Conservation (phyloP, 2,888 invertebrate genomes). For the Phaedon cochleariae region DNA sequence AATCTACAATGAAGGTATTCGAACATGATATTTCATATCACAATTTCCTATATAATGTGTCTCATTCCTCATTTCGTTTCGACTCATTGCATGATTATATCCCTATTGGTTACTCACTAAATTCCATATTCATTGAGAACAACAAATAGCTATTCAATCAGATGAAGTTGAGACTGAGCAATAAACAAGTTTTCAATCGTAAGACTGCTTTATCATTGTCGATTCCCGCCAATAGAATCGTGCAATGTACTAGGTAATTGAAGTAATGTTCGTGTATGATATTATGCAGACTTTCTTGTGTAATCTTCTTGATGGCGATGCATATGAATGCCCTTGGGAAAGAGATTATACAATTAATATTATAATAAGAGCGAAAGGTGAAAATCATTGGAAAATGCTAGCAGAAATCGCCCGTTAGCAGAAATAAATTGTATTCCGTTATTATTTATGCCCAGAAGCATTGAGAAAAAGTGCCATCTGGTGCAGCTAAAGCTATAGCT, state of each 20-base stretch:
- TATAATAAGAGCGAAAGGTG: slow-evolving; percentile 27
- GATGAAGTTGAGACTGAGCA: too few species aligned
- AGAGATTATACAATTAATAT: slow-evolving; percentile 36
- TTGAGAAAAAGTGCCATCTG: neutral
- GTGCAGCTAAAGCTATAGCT: neutral
- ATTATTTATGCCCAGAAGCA: neutral
- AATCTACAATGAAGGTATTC: too few species aligned
- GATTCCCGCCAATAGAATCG: slow-evolving; percentile 27
- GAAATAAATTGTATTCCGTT: neutral
- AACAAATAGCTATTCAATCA: too few species aligned
- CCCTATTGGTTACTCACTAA: too few species aligned
- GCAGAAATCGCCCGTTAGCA: neutral
- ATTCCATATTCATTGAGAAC: too few species aligned
- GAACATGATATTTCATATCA: too few species aligned
- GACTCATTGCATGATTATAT: too few species aligned
- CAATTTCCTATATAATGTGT: too few species aligned
- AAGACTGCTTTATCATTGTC: neutral
- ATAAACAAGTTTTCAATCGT: neutral
- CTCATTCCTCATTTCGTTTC: too few species aligned
- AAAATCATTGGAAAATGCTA: slow-evolving; percentile 26
- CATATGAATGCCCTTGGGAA: slow-evolving; percentile 18
- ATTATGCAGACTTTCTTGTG: slow-evolving; percentile 34
- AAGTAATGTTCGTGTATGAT: slow-evolving; percentile 12
- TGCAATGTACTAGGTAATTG: slow-evolving; percentile 22
- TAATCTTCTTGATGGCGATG: slow-evolving; percentile 32